Base-by-base conservation (phyloP, 2,113 vertebrate genomes). In the Grallaria varia region DNA sequence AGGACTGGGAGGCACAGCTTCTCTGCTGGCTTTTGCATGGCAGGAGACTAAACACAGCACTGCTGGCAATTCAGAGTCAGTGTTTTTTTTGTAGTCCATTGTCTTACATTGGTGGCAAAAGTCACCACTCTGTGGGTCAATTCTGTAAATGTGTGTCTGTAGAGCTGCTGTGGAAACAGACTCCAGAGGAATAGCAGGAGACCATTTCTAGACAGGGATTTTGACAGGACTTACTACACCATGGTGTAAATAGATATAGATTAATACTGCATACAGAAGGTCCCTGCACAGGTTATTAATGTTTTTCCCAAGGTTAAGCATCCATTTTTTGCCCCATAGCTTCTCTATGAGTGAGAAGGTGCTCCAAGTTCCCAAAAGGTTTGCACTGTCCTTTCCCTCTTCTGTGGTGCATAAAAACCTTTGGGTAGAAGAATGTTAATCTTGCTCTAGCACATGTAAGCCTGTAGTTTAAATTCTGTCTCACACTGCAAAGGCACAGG, bases 141-240 rank as follows among this genome's bases (percentile, higher is more conserved):
- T 73, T 91, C 50, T 87, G 44, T 40, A 25, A 91, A 52, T 66
- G 12, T 84, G 59, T 93, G 82, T 78, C 89, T 84, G 67, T 82
- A 91, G 71, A 80, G 78, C 64, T 89, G 96, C 77, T 84, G 56
- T 92, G 89, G 76, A 91, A 96, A 77, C 50, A 87, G 60, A 56
- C 81, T 93, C 89, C 92, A 69, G 86, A 84, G 84, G 67, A 95
- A 60, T 74, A 94, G 50, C 50, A 90, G 23, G 60, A 94, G 87
- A 89, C 74, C 56, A 66, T 66, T 42, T 93, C 86, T 72, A 92
- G 88, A 50, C 62, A 94, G 78, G 94, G 68, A 91, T 95, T 96
- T 59, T 87, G 92, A 56, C 59, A 88, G 94, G 67, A 33, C 69
- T 91, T 89, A 93, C 87, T 84, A 73, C 53, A 79, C 74, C 37